These are phyloP conservation scores for Chironomus riparius DNA, from an alignment of 2,888 invertebrate species.

Conservation along the genomic window DNA sequence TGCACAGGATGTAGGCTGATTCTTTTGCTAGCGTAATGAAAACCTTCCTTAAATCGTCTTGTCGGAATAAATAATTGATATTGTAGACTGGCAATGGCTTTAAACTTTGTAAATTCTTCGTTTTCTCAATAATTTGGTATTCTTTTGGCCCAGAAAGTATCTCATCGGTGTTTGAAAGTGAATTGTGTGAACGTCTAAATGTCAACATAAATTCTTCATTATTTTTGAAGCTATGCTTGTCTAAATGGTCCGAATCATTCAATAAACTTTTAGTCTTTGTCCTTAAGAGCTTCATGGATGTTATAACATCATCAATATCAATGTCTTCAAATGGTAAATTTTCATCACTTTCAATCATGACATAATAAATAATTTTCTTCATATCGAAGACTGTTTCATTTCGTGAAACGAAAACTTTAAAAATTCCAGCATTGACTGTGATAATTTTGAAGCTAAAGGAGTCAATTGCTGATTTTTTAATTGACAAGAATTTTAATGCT, in stretches of 20 bases:
- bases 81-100: neutral
- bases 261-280: neutral
- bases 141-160: neutral
- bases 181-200: too few relatives aligned
- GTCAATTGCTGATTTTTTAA: too few relatives aligned
- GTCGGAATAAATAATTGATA: slow-evolving; percentile 31
- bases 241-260: neutral
- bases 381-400: too few relatives aligned
- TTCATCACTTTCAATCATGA: too few relatives aligned
- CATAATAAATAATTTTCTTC: too few relatives aligned
- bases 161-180: too few relatives aligned
- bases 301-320: neutral
- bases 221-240: neutral
- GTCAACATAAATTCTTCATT: slow-evolving; percentile 4
- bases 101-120: neutral
- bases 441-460: too few relatives aligned
- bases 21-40: slow-evolving; percentile 55
- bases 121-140: neutral
- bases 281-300: neutral
- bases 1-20: slow-evolving; percentile 46
- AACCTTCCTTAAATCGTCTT: slow-evolving; percentile 57
- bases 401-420: too few relatives aligned
- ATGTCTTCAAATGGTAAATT: too few relatives aligned
- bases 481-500: too few relatives aligned
- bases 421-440: too few relatives aligned